Evolutionary conservation across 2,888 invertebrate species (phyloP).

Genomic region (Poecilus cupreus): DNA sequence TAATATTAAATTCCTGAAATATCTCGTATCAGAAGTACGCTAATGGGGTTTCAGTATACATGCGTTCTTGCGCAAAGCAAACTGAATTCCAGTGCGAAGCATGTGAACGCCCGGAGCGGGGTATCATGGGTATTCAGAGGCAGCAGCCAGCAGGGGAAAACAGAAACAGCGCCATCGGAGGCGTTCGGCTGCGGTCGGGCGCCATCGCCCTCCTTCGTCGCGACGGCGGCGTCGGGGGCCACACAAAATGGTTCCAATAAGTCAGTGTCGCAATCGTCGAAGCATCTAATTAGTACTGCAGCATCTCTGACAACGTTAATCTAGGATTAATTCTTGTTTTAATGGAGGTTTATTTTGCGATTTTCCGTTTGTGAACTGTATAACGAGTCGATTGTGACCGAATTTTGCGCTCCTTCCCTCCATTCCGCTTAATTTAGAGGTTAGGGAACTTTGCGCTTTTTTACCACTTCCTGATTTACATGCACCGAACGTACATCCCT

Average conservation of each 20-base stretch:
- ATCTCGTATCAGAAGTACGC: conserved; percentile 64
- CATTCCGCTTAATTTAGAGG: conserved; percentile 38
- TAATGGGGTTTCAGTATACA: conserved; percentile 60
- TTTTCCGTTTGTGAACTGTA: conserved; percentile 55
- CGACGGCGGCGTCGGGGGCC: conserved; percentile 52
- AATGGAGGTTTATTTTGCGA: conserved; percentile 64
- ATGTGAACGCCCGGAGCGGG: conserved; percentile 27
- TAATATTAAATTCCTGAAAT: conserved; percentile 68
- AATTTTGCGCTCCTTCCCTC: conserved; percentile 19
- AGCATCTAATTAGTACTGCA: conserved; percentile 74
- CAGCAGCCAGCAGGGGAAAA: conserved; percentile 14
- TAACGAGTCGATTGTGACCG: conserved; percentile 51
- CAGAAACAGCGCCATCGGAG: conserved; percentile 24
- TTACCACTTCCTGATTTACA: conserved; percentile 29
- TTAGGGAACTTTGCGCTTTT: conserved; percentile 31
- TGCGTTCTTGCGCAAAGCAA: conserved; percentile 58
- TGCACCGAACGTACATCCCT: neutral
- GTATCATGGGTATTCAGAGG: no score
- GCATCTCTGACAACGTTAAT: conserved; percentile 73
- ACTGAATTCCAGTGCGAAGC: conserved; percentile 51
- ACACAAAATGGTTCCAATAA: conserved; percentile 68
- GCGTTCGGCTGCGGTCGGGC: conserved; percentile 19
- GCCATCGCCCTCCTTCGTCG: conserved; percentile 20
- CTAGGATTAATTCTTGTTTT: conserved; percentile 72
- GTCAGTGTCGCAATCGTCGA: conserved; percentile 72